phyloP scores from a whole-genome alignment of 2,888 invertebrate genomes.

The Microctonus hyperodae region DNA sequence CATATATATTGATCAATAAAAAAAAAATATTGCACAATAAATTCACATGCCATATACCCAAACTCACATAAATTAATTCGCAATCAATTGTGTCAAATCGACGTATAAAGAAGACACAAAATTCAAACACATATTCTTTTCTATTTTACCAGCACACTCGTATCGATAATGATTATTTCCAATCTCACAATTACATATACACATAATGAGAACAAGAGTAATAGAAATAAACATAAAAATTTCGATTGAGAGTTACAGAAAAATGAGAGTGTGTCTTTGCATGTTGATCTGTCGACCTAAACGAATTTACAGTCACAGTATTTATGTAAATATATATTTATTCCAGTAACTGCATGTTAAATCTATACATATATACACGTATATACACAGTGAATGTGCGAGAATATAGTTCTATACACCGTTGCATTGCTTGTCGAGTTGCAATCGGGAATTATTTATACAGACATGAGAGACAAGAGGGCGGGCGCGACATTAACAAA shows the following conservation, averaged over 20 bases:
- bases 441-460: neutral
- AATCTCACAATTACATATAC: too few species aligned
- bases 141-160: too few species aligned
- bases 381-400: neutral
- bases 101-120: too few species aligned
- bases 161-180: too few species aligned
- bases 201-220: neutral
- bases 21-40: too few species aligned
- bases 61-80: too few species aligned
- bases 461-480: neutral
- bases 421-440: neutral
- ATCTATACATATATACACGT: neutral
- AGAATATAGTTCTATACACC: neutral
- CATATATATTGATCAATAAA: too few species aligned
- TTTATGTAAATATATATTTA: conserved; percentile 9
- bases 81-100: too few species aligned
- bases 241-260: neutral
- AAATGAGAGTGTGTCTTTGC: neutral
- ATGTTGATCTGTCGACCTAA: conserved; percentile 7
- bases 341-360: neutral
- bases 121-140: too few species aligned
- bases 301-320: conserved; percentile 26
- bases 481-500: conserved; percentile 11
- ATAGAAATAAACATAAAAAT: neutral
- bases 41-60: too few species aligned